Base-by-base conservation (phyloP, 2,888 invertebrate genomes). In the Maniola hyperantus region DNA sequence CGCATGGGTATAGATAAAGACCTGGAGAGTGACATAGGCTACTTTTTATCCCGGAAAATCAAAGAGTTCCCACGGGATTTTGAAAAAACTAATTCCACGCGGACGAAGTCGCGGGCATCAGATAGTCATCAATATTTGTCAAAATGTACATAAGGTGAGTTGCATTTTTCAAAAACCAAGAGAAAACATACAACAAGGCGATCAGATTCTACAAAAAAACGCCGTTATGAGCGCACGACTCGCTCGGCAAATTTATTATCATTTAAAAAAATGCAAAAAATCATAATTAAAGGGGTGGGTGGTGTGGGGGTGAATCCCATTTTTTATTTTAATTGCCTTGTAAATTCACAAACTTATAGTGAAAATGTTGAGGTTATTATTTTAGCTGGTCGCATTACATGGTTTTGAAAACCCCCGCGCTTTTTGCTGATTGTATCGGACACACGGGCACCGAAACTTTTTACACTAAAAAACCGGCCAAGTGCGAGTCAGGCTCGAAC, bases 311-410 rank as follows among this genome's bases (percentile, higher is more conserved):
- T 84, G 88, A 83, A 83, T 83, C 85, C 84, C 89, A 89, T 90
- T 90, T 89, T 91, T 90, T 89, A 91, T 86, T 88, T 89, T 89
- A 91, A 90, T 91, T 89, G 90, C 86, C 89, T 87, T 89, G 90
- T 91, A 89, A 89, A 91, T 91, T 89, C 86, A 84, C 81, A 85
- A 89, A 91, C 86, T 88, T 91, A 85, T 88, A 88, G 87, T 85
- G 83, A 83, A 82, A 84, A 83, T 79, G 82, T 78, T 79, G 81
- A 76, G 78, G 77, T 77, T 72, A 80, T 82, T 83, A 82, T 82
- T 83, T 71, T 73, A 67, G 69, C 67, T 54, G 58, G 76, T 78
- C 72, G 78, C 79, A 79, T 83, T 80, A 81, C 79, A 76, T 74
- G 75, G 75, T 76, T 73, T 70, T 66, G 48, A 48, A 36, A 54